Evolutionary conservation across 2,113 vertebrate genomes (phyloP), one percentile per base, ranked within the genome.

Genomic region (Scytalopus superciliaris): DNA sequence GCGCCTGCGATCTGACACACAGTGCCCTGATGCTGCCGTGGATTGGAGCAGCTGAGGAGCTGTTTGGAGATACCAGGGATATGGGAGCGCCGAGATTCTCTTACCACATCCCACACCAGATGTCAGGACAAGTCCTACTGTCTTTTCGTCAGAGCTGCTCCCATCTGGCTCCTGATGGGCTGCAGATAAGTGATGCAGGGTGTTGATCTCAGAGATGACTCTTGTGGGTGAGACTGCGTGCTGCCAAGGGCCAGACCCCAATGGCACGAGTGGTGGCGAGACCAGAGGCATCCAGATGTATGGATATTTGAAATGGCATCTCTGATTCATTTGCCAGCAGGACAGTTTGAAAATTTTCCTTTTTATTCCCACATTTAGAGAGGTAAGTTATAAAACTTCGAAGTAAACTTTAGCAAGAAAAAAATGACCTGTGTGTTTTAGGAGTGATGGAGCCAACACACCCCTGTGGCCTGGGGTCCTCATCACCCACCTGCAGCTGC

Each of bases 81-180:
- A 2, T 0, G 10, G 67, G 53, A 90, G 37, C 0, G 7, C 64
- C 0, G 0, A 53, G 42, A 35, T 67, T 72, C 44, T 78, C 75
- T 45, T 23, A 5, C 23, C 79, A 53, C 79, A 30, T 66, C 87
- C 76, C 68, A 62, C 67, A 35, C 9, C 64, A 67, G 94, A 16
- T 24, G 39, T 35, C 79, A 55, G 90, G 56, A 55, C 33, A 44
- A 60, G 63, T 15, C 75, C 70, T n/a, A 2, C 39, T 55, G 57
- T 3, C 44, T 47, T 56, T 33, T 9, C 4, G 2, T 19, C 37
- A 56, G 83, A 66, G 66, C 28, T 76, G 49, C 63, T 79, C 74
- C 56, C 74, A 39, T 33, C 27, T 2, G 2, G 60, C 5, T 74
- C 33, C 60, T 19, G 23, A 21, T 7, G 64, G 64, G 24, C 53